Percentiles rank a stretch among this genome's conserved stretches.
These are phyloP conservation scores for Cecropterus lyciades DNA, from an alignment of 1,140 invertebrate species.

Conservation along the genomic window DNA sequence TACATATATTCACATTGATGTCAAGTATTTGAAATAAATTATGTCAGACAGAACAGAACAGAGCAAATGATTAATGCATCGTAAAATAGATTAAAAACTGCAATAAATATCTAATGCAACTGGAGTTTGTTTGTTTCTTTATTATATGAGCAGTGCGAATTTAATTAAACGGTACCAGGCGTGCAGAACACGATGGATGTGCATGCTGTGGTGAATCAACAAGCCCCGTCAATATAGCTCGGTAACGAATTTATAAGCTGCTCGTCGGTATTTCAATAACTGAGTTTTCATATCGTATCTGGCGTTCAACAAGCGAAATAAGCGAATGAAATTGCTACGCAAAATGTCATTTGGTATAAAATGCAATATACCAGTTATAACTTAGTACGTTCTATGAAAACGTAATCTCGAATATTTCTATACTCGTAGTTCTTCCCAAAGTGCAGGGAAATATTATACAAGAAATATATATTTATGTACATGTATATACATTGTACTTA, in stretches of 20 bases:
- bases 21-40: too few species aligned
- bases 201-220: slow-evolving; percentile 9
- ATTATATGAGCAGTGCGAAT: neutral
- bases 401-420: too few species aligned
- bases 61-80: too few species aligned
- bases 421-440: too few species aligned
- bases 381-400: too few species aligned
- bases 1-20: too few species aligned
- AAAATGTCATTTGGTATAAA: neutral
- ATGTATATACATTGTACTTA: too few species aligned
- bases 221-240: slow-evolving; percentile 17
- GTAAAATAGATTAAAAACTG: too few species aligned
- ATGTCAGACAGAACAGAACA: too few species aligned
- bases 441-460: too few species aligned
- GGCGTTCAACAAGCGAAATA: slow-evolving; percentile 2
- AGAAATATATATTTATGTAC: too few species aligned
- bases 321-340: neutral
- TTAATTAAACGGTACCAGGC: slow-evolving; percentile 14
- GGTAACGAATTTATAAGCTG: slow-evolving; percentile 22
- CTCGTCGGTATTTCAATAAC: slow-evolving; percentile 17
- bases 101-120: neutral
- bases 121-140: neutral
- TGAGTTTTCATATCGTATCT: slow-evolving; percentile 11
- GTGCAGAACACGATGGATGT: slow-evolving; percentile 6
- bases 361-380: neutral